Conservation (phyloP, 1,140 invertebrate genomes). For the Eupeodes corollae region DNA sequence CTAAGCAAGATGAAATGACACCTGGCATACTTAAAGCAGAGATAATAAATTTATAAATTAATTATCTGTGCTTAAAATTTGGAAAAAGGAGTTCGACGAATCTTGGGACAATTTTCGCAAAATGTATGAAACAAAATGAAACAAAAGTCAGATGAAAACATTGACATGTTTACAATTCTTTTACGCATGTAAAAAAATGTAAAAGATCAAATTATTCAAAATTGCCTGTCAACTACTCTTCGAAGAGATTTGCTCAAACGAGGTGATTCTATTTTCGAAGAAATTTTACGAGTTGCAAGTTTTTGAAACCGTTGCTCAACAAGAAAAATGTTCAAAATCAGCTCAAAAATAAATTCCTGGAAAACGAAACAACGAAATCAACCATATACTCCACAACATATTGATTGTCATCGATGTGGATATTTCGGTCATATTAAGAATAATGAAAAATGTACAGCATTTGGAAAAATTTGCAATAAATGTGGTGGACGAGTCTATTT, state of each 20-base stretch:
- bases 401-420: not conserved
- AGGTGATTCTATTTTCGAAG: not conserved
- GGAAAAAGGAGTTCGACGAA: too few species aligned
- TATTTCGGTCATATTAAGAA: not conserved
- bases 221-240: not conserved
- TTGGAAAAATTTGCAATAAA: not conserved
- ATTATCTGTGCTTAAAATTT: too few species aligned
- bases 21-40: too few species aligned
- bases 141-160: too few species aligned
- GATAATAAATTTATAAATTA: too few species aligned
- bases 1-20: too few species aligned
- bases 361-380: not conserved
- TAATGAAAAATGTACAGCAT: not conserved
- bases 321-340: not conserved
- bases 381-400: not conserved
- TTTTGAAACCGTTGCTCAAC: not conserved
- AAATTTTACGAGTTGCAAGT: not conserved
- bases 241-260: not conserved
- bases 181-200: conserved; percentile 2
- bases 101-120: too few species aligned
- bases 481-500: not conserved
- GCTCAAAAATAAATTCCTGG: not conserved
- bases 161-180: too few species aligned
- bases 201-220: conserved; percentile 2
- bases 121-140: too few species aligned